Evolutionary conservation across 2,113 vertebrate species (phyloP).

Genomic region (Poecile atricapillus): DNA sequence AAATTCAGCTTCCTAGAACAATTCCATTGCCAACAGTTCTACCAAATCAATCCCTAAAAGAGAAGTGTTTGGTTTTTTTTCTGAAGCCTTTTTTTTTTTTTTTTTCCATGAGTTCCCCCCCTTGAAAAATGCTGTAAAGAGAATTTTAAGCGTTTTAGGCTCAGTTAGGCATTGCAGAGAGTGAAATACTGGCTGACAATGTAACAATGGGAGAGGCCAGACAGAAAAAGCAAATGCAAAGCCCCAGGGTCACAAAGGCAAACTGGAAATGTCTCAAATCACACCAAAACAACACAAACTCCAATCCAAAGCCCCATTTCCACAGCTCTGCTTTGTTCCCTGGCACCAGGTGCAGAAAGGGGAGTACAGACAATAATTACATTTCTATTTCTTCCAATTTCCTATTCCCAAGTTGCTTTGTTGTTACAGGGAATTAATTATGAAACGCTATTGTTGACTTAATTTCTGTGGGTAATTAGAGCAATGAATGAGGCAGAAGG

Average conservation of each 20-base stretch:
- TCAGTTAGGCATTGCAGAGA: background rate
- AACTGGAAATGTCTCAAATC: background rate
- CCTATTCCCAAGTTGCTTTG: background rate
- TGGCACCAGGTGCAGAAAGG: background rate
- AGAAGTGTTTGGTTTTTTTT: background rate
- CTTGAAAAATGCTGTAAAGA: background rate
- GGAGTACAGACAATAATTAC: background rate
- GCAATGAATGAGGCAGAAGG: background rate
- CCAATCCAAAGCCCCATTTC: rapidly evolving
- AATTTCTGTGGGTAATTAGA: background rate
- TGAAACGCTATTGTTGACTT: background rate
- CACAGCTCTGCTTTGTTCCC: background rate
- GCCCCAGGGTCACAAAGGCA: background rate
- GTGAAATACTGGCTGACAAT: background rate
- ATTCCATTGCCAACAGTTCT: background rate
- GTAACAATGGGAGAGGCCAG: background rate
- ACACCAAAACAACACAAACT: background rate
- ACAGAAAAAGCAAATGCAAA: background rate
- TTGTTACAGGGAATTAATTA: background rate
- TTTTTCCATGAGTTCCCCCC: background rate
- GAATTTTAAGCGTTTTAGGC: background rate
- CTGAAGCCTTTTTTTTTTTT: background rate
- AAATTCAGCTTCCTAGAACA: background rate
- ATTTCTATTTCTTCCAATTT: background rate
- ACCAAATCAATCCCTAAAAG: background rate